phyloP scores from a whole-genome alignment of 2,888 invertebrate genomes.

The Hofmannophila pseudospretella region DNA sequence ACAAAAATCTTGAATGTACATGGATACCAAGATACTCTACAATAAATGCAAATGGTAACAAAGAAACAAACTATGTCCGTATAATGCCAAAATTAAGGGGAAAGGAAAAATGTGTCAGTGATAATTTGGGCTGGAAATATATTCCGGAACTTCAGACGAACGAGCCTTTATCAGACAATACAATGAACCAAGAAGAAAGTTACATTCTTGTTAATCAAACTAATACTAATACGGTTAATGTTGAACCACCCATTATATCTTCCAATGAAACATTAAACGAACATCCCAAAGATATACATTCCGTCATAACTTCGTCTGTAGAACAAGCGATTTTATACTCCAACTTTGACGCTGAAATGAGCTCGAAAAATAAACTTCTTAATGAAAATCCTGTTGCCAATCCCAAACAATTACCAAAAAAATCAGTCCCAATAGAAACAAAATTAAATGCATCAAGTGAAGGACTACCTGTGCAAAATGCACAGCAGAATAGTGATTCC shows the following conservation, averaged over 20 bases:
- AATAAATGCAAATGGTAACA: constrained; percentile 5
- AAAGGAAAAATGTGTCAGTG: constrained; percentile 13
- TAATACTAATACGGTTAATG: background rate
- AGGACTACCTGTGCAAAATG: background rate
- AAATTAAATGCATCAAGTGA: constrained; percentile 8
- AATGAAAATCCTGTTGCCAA: constrained; percentile 57
- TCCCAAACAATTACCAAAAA: constrained; percentile 60
- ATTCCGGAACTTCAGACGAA: constrained; percentile 7
- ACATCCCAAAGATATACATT: background rate
- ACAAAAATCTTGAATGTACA: constrained; percentile 46
- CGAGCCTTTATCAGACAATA: too few species aligned
- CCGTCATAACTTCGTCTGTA: background rate
- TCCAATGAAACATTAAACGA: background rate
- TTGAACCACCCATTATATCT: background rate
- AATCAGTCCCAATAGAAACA: constrained; percentile 17
- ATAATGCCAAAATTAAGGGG: constrained; percentile 41
- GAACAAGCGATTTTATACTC: background rate
- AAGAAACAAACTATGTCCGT: constrained; percentile 34
- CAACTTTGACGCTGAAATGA: constrained; percentile 10
- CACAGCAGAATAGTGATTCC: background rate
- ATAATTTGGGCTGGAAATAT: constrained; percentile 32
- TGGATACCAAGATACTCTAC: constrained; percentile 37
- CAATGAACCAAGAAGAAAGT: background rate
- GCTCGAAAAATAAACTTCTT: constrained; percentile 25
- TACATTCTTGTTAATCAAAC: background rate